Conservation (phyloP, 2,888 invertebrate species). For the Ptilodon capucinus region DNA sequence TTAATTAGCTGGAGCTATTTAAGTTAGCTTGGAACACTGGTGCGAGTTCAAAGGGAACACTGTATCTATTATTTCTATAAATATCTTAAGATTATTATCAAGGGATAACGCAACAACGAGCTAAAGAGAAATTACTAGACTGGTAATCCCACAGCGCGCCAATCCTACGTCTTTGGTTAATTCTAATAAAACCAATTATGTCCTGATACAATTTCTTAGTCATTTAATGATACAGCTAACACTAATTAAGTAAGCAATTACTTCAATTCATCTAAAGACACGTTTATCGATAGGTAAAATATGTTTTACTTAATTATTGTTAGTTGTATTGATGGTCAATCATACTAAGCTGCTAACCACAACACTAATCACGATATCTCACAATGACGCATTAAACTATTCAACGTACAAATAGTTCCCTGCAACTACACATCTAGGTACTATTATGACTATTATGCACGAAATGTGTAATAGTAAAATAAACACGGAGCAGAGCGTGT, state of each 20-base stretch:
- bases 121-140: not conserved
- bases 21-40: no score
- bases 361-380: not conserved
- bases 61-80: not conserved
- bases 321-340: not conserved
- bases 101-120: not conserved
- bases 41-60: no score
- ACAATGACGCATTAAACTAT: not conserved
- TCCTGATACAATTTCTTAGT: not conserved
- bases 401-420: not conserved
- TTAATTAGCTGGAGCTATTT: no score
- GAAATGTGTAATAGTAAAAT: slow-evolving; percentile 11
- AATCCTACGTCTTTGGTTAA: no score
- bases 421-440: not conserved
- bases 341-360: not conserved
- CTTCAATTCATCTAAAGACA: no score
- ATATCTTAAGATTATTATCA: not conserved
- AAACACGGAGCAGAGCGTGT: slow-evolving; percentile 14
- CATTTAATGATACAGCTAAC: no score
- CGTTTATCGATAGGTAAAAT: no score
- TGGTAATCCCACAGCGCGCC: no score
- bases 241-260: no score
- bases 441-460: slow-evolving; percentile 4
- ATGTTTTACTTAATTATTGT: no score
- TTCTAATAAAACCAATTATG: not conserved